Evolutionary conservation across 1,140 invertebrate species (phyloP).

Genomic region (Thaumatotibia leucotreta): DNA sequence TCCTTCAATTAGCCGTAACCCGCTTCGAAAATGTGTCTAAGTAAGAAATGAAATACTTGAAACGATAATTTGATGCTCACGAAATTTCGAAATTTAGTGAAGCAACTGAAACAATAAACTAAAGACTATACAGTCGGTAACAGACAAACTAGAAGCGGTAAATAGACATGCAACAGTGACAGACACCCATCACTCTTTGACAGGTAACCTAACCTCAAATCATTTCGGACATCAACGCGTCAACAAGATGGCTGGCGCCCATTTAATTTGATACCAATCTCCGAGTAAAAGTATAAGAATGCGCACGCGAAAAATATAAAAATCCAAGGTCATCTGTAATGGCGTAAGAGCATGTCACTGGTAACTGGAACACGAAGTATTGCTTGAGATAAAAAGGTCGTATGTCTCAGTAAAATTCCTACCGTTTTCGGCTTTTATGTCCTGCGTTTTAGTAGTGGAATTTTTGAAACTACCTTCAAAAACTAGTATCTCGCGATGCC

Average conservation of each 20-base stretch:
- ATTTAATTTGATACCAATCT: not conserved
- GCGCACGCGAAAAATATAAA: constrained; percentile 2
- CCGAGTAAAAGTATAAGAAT: constrained; percentile 5
- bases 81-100: not conserved
- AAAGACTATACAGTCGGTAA: too few relatives aligned
- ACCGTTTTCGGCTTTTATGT: not conserved
- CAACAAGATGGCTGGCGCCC: not conserved
- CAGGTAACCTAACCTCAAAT: not conserved
- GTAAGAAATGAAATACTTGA: too few relatives aligned
- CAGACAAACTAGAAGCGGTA: not conserved
- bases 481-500: not conserved
- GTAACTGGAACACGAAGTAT: not conserved
- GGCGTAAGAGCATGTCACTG: not conserved
- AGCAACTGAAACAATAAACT: not conserved
- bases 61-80: too few relatives aligned
- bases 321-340: constrained; percentile 6
- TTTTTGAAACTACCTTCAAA: not conserved
- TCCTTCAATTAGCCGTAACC: too few relatives aligned
- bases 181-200: not conserved
- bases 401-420: not conserved
- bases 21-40: too few relatives aligned
- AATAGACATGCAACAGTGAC: not conserved
- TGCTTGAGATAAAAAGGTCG: not conserved
- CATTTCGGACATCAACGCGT: not conserved
- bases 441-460: not conserved